phyloP scores from a whole-genome alignment of 1,140 invertebrate genomes.

The Eulimnadia texana region DNA sequence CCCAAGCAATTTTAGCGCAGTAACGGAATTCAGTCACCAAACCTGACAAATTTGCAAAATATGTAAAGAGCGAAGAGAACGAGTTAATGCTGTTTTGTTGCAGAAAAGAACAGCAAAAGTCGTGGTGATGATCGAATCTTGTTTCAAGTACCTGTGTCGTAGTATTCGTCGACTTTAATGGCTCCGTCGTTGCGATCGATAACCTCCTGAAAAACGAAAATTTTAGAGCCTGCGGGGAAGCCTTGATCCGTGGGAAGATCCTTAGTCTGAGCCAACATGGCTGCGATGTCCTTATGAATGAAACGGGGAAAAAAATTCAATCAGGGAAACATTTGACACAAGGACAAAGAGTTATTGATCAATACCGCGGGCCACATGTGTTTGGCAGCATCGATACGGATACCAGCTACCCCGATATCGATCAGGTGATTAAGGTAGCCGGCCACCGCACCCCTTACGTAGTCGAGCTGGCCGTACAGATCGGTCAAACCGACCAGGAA shows the following conservation, averaged over 20 bases:
- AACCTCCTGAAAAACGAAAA: slow-evolving; percentile 39
- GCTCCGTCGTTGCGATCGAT: slow-evolving; percentile 31
- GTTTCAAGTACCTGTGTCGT: slow-evolving; percentile 17
- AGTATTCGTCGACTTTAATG: slow-evolving; percentile 16
- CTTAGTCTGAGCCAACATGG: slow-evolving; percentile 26
- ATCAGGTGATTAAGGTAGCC: slow-evolving; percentile 55
- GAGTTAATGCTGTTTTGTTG: too few relatives aligned
- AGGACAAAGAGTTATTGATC: too few relatives aligned
- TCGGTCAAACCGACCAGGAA: slow-evolving; percentile 54
- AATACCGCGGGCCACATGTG: slow-evolving; percentile 41
- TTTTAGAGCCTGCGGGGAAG: slow-evolving; percentile 24
- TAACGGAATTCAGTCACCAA: slow-evolving; percentile 61
- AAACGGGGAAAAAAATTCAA: neutral
- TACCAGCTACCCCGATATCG: slow-evolving; percentile 60
- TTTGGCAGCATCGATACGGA: slow-evolving; percentile 35
- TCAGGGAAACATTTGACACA: too few relatives aligned
- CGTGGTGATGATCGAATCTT: too few relatives aligned
- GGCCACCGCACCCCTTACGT: slow-evolving; percentile 49
- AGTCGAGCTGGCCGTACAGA: slow-evolving; percentile 45
- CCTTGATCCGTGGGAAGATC: slow-evolving; percentile 26
- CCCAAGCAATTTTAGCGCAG: slow-evolving; percentile 36
- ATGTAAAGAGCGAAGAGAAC: too few relatives aligned
- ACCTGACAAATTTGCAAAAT: slow-evolving; percentile 25
- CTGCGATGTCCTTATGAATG: slow-evolving; percentile 27
- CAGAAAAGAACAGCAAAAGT: too few relatives aligned